Conservation (phyloP, 2,797 vertebrate genomes). For the Danio tinwini region DNA sequence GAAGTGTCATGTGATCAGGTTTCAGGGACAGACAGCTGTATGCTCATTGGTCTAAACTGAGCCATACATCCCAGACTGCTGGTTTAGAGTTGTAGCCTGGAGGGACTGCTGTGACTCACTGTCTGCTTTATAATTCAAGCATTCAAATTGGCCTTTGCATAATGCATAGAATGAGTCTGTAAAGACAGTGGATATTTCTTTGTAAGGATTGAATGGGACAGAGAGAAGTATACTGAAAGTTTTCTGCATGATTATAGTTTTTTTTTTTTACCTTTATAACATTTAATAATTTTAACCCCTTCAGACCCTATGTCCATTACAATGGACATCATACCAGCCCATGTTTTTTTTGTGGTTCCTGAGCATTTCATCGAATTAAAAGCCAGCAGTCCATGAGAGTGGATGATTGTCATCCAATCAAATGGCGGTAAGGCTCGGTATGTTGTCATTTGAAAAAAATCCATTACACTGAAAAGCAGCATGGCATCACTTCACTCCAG, state of each 20-base stretch:
- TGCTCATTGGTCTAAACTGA: conserved; percentile 26
- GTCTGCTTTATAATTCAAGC: background rate
- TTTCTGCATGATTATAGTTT: background rate
- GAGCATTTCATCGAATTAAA: too few relatives aligned
- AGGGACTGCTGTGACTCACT: background rate
- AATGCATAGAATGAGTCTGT: background rate
- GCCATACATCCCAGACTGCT: background rate
- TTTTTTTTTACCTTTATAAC: too few relatives aligned
- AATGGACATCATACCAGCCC: too few relatives aligned
- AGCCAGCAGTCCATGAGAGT: too few relatives aligned
- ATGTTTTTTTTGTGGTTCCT: too few relatives aligned
- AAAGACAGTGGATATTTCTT: background rate
- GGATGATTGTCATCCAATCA: too few relatives aligned
- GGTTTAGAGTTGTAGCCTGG: conserved; percentile 10
- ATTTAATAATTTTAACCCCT: too few relatives aligned
- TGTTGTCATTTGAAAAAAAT: too few relatives aligned
- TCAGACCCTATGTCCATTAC: too few relatives aligned
- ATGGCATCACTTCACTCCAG: too few relatives aligned
- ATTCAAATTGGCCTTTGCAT: background rate
- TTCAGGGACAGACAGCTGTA: background rate
- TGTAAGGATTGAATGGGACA: background rate
- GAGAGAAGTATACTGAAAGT: background rate
- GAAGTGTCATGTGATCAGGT: background rate
- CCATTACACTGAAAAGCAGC: too few relatives aligned
- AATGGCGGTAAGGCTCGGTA: too few relatives aligned